These are phyloP conservation scores for Pharmacophagus antenor DNA, from an alignment of 2,888 invertebrate species.

Conservation along the genomic window DNA sequence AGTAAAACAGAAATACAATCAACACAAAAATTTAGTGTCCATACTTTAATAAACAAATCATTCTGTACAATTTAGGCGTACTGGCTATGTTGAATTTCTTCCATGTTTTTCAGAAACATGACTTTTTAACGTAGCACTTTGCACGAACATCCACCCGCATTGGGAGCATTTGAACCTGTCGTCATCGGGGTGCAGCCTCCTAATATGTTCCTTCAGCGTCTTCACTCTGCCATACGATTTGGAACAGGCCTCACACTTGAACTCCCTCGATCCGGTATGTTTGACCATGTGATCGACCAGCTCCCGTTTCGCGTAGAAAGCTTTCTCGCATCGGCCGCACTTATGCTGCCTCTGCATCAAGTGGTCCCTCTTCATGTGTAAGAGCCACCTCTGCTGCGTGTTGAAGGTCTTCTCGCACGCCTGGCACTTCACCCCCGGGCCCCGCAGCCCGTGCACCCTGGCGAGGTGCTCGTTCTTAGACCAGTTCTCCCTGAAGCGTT, in stretches of 20 bases:
- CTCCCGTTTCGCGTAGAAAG: conserved; percentile 42
- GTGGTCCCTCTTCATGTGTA: conserved; percentile 54
- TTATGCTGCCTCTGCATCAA: conserved; percentile 55
- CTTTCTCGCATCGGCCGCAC: conserved; percentile 62
- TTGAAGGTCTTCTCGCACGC: conserved; percentile 48
- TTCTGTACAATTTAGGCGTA: not conserved
- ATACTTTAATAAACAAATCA: not conserved
- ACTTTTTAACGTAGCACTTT: conserved; percentile 47
- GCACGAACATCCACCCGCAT: conserved; percentile 50
- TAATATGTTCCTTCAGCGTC: conserved; percentile 53
- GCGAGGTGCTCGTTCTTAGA: conserved; percentile 48
- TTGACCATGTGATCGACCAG: conserved; percentile 50
- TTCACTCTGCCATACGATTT: conserved; percentile 51
- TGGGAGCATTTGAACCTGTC: conserved; percentile 40
- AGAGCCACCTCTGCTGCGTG: conserved; percentile 38
- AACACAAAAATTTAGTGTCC: too few relatives aligned
- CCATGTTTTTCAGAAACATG: conserved; percentile 36
- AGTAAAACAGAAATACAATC: too few relatives aligned
- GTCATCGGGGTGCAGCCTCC: conserved; percentile 37
- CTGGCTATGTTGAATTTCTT: not conserved
- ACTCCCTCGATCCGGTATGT: conserved; percentile 63
- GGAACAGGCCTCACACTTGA: conserved; percentile 54
- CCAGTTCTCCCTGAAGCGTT: conserved; percentile 44
- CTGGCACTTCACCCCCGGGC: conserved; percentile 43
- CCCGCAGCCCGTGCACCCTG: conserved; percentile 44